Conservation (phyloP, 2,113 vertebrate genomes). For the Noturus placidus region DNA sequence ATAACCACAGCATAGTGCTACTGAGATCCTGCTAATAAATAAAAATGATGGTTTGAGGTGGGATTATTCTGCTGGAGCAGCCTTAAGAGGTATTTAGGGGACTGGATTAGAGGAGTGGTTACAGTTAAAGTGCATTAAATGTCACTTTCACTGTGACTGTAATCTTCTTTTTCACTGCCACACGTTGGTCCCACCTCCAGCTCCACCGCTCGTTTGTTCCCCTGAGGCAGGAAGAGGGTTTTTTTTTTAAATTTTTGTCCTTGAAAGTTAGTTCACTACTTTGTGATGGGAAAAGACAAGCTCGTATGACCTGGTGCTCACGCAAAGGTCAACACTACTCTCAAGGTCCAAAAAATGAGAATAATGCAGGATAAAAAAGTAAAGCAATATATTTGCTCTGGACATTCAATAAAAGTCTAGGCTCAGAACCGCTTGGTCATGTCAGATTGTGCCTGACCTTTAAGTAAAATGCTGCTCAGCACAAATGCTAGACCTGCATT, state of each 20-base stretch:
- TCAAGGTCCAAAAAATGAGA: constrained; percentile 14
- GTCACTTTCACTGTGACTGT: constrained; percentile 34
- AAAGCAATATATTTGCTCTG: constrained; percentile 54
- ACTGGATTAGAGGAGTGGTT: constrained; percentile 50
- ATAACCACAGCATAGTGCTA: constrained; percentile 27
- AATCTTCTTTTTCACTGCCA: constrained; percentile 51
- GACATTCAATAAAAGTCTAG: constrained; percentile 50
- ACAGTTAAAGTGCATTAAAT: constrained; percentile 52
- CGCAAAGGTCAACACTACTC: constrained; percentile 51
- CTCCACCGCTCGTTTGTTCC: constrained; percentile 55
- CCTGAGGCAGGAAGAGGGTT: constrained; percentile 41
- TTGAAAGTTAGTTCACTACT: constrained; percentile 58
- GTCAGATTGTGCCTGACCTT: constrained; percentile 63
- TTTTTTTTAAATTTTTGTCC: constrained; percentile 35
- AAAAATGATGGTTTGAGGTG: constrained; percentile 43
- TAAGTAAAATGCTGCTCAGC: constrained; percentile 47
- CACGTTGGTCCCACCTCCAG: constrained; percentile 60
- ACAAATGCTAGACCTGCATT: constrained; percentile 25
- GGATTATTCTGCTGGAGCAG: constrained; percentile 42
- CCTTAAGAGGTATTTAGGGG: constrained; percentile 43
- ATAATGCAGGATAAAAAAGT: constrained; percentile 51
- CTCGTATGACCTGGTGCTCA: constrained; percentile 62
- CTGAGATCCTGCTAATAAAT: constrained; percentile 40
- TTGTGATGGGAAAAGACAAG: constrained; percentile 61
- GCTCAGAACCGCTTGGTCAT: constrained; percentile 32